Conservation (phyloP, 2,888 invertebrate species). For the Fragum whitleyi region DNA sequence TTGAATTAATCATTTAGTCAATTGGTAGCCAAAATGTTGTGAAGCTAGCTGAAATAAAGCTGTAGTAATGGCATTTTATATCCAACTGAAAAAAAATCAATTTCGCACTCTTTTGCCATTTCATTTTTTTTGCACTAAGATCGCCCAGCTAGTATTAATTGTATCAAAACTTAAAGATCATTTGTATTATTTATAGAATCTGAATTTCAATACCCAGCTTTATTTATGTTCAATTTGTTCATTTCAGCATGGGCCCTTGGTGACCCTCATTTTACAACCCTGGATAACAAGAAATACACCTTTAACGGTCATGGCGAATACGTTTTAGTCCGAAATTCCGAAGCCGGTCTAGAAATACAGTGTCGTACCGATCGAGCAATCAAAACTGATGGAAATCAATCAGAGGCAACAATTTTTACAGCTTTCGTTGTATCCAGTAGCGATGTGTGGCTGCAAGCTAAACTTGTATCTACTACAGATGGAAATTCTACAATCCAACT, state of each 20-base stretch:
- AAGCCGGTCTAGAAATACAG: constrained; percentile 41
- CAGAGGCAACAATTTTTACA: constrained; percentile 57
- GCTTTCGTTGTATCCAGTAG: constrained; percentile 42
- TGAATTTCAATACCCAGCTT: too few species aligned
- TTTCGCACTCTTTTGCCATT: too few species aligned
- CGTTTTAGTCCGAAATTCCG: constrained; percentile 25
- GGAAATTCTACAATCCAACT: constrained; percentile 11
- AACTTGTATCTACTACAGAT: constrained; percentile 40
- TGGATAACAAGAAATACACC: constrained; percentile 50
- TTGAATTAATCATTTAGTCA: too few species aligned
- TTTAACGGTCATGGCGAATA: constrained; percentile 64
- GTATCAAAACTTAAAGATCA: too few species aligned
- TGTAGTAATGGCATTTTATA: too few species aligned
- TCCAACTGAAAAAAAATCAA: too few species aligned
- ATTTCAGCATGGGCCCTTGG: constrained; percentile 45
- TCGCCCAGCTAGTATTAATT: too few species aligned
- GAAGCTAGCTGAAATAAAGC: too few species aligned
- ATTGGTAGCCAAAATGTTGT: too few species aligned
- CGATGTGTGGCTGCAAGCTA: constrained; percentile 52
- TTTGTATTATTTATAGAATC: too few species aligned
- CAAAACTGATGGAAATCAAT: constrained; percentile 27
- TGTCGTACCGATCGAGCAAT: constrained; percentile 42
- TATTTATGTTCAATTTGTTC: background rate
- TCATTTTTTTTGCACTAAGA: too few species aligned
- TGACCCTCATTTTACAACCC: constrained; percentile 56